Percentiles rank a stretch among this genome's conserved stretches.
Evolutionary conservation across 2,797 vertebrate genomes (phyloP).

Genomic region (Simalia tracyae): DNA sequence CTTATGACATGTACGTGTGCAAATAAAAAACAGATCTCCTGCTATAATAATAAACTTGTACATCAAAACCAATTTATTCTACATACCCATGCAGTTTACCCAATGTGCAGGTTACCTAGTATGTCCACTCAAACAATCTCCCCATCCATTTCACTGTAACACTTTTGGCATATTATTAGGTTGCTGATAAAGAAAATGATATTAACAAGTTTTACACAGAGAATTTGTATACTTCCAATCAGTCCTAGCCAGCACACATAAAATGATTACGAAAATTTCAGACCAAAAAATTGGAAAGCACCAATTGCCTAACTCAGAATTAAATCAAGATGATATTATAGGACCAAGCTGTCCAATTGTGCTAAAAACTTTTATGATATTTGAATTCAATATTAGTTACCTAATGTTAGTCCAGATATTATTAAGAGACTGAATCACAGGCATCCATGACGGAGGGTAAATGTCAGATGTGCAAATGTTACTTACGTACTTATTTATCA

Average conservation of each 20-base stretch:
- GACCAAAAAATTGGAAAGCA: too few relatives aligned
- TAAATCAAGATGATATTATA: too few relatives aligned
- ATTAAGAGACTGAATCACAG: background rate
- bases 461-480: too few relatives aligned
- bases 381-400: background rate
- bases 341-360: slow-evolving; percentile 36
- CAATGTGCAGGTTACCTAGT: background rate
- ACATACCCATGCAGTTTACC: background rate
- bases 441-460: too few relatives aligned
- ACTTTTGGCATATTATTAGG: background rate
- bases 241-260: too few relatives aligned
- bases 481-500: too few relatives aligned
- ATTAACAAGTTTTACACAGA: background rate
- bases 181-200: background rate
- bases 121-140: slow-evolving; percentile 32
- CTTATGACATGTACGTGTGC: background rate
- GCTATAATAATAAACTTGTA: slow-evolving; percentile 28
- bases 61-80: background rate
- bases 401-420: background rate
- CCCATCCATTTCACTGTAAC: background rate
- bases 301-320: too few relatives aligned
- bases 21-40: slow-evolving; percentile 21
- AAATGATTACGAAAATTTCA: too few relatives aligned
- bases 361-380: slow-evolving; percentile 53
- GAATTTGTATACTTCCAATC: background rate